Conservation (phyloP, 1,140 invertebrate species). For the Cepaea nemoralis region DNA sequence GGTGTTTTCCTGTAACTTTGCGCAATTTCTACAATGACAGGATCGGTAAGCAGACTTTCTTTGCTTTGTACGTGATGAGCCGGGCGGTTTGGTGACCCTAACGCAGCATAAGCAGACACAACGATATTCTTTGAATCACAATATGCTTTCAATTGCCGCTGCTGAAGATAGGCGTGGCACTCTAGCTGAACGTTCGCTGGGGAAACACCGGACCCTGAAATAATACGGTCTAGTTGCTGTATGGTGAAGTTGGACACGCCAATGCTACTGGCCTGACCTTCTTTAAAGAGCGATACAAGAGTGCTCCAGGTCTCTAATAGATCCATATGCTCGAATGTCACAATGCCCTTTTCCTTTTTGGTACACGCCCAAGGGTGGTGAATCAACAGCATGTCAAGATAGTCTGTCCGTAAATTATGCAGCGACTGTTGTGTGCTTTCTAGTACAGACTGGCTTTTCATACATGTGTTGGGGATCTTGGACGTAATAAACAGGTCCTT, state of each 20-base stretch:
- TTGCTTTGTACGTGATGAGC: slow-evolving; percentile 63
- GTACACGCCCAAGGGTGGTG: slow-evolving; percentile 56
- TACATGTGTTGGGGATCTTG: slow-evolving; percentile 55
- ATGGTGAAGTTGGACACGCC: slow-evolving; percentile 92
- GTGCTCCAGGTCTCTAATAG: slow-evolving; percentile 72
- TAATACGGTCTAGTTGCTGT: slow-evolving; percentile 81
- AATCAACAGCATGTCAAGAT: slow-evolving; percentile 62
- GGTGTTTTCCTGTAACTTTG: slow-evolving; percentile 79
- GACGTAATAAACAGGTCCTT: slow-evolving; percentile 64
- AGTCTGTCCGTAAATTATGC: slow-evolving; percentile 53
- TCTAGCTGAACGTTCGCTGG: slow-evolving; percentile 87
- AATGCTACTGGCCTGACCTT: slow-evolving; percentile 82
- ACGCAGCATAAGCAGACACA: slow-evolving; percentile 84
- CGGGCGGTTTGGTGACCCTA: slow-evolving; percentile 78
- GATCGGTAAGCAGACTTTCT: slow-evolving; percentile 74
- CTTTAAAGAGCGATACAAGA: slow-evolving; percentile 82
- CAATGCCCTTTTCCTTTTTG: slow-evolving; percentile 14
- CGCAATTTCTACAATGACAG: slow-evolving; percentile 80
- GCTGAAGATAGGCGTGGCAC: slow-evolving; percentile 87
- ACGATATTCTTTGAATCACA: slow-evolving; percentile 79
- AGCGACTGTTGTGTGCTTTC: slow-evolving; percentile 54
- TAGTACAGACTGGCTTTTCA: slow-evolving; percentile 43
- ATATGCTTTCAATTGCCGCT: slow-evolving; percentile 81
- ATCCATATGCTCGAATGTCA: slow-evolving; percentile 40
- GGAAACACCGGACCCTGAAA: slow-evolving; percentile 78